A percentile compares a stretch with the other conserved stretches of the same genome.
phyloP scores from a whole-genome alignment of 2,797 vertebrate genomes.

The Argyrosomus regius region DNA sequence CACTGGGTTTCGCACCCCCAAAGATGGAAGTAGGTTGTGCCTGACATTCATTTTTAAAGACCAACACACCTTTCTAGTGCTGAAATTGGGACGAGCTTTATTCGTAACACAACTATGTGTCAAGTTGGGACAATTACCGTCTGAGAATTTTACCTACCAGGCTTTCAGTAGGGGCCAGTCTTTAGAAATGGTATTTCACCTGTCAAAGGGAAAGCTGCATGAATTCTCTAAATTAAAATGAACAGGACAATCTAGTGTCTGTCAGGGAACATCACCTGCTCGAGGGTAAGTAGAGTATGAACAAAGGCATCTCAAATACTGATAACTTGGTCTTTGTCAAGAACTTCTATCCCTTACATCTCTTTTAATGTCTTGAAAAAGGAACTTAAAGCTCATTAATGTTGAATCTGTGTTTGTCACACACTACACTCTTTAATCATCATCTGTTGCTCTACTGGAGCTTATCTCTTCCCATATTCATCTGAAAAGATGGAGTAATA shows the following conservation, averaged over 20 bases:
- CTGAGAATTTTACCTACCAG: too few relatives aligned
- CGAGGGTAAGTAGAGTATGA: background rate
- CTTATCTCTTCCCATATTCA: constrained; percentile 11
- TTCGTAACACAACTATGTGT: too few relatives aligned
- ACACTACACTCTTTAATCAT: constrained; percentile 3
- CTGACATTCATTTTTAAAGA: background rate
- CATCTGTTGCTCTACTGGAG: constrained; percentile 22
- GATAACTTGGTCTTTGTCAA: background rate
- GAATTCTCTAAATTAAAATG: background rate
- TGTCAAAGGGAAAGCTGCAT: background rate
- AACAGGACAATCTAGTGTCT: background rate
- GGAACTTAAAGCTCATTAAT: background rate
- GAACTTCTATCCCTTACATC: background rate
- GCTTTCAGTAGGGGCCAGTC: background rate
- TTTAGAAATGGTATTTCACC: background rate
- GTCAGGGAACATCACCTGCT: background rate
- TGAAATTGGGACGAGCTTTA: too few relatives aligned
- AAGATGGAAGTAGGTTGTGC: background rate
- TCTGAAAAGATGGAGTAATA: constrained; percentile 18
- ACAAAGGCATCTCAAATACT: background rate
- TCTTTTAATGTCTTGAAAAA: background rate
- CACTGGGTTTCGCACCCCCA: background rate
- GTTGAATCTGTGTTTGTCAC: background rate
- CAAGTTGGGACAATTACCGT: too few relatives aligned
- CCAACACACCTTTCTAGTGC: background rate